Evolutionary conservation across 2,888 invertebrate genomes (phyloP).

Genomic region (Tromatobia lineatoria): DNA sequence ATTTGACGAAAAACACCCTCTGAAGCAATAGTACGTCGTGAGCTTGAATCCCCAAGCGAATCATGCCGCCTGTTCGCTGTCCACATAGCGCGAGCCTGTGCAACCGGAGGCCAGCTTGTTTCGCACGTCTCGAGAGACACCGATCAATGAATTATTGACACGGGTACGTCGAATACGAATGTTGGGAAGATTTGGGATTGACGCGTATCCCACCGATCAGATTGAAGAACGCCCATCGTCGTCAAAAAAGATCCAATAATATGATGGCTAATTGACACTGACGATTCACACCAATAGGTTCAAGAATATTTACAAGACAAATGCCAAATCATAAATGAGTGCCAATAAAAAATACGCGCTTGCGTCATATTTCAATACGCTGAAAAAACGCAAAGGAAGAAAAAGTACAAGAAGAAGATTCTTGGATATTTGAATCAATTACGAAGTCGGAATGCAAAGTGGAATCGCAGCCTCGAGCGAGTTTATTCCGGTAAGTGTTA

Average conservation of each 20-base stretch:
- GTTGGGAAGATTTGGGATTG: slow-evolving; percentile 33
- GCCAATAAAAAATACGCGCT: neutral
- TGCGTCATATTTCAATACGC: neutral
- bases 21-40: slow-evolving; percentile 10
- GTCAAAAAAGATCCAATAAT: neutral
- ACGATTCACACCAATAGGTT: neutral
- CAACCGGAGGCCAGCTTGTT: slow-evolving; percentile 8
- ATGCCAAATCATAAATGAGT: neutral
- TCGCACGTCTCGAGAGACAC: slow-evolving; percentile 37
- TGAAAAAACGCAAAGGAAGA: too few species aligned
- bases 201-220: slow-evolving; percentile 18
- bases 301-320: neutral
- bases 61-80: slow-evolving; percentile 26
- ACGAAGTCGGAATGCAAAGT: neutral
- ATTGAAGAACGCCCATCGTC: slow-evolving; percentile 22
- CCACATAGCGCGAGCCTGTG: neutral
- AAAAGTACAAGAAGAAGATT: neutral
- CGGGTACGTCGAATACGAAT: slow-evolving; percentile 30
- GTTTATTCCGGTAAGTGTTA: neutral
- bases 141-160: slow-evolving; percentile 50
- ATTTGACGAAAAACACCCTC: slow-evolving; percentile 28
- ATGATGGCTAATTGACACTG: slow-evolving; percentile 7
- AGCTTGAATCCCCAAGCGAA: slow-evolving; percentile 47
- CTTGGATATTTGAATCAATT: slow-evolving; percentile 1
- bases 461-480: neutral